Percentiles rank a stretch among this genome's conserved stretches.
These are phyloP conservation scores for Globicephala melas DNA, from an alignment of 2,113 vertebrate species.

Conservation along the genomic window DNA sequence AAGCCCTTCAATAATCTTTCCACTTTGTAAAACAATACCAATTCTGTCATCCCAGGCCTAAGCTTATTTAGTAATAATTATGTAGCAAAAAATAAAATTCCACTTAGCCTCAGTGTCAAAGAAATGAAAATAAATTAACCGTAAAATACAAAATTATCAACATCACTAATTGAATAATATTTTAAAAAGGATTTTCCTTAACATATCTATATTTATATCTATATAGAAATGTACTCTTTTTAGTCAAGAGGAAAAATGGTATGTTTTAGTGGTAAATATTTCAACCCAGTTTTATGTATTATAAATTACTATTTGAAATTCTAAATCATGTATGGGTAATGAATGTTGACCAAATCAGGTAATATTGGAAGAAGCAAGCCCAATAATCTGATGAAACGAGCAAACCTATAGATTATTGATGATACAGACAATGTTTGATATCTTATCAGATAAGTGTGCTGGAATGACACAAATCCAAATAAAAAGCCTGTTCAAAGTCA, in stretches of 20 bases:
- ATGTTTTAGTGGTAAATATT: not conserved
- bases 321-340: not conserved
- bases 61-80: slow-evolving; percentile 6
- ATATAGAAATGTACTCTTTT: not conserved
- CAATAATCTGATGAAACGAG: not conserved
- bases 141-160: not conserved
- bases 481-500: not conserved
- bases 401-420: not conserved
- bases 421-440: not conserved
- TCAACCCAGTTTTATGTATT: not conserved
- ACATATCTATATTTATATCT: not conserved
- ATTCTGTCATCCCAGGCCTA: not conserved
- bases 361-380: not conserved
- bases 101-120: not conserved
- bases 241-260: not conserved
- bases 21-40: not conserved
- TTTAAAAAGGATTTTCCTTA: not conserved
- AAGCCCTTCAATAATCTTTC: not conserved
- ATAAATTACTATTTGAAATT: not conserved
- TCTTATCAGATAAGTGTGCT: not conserved
- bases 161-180: not conserved
- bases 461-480: not conserved
- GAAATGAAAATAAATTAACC: not conserved
- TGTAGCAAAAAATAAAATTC: not conserved
- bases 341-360: not conserved